A percentile compares a stretch with the other conserved stretches of the same genome.
phyloP scores from a whole-genome alignment of 2,113 vertebrate species.

The Riparia riparia region DNA sequence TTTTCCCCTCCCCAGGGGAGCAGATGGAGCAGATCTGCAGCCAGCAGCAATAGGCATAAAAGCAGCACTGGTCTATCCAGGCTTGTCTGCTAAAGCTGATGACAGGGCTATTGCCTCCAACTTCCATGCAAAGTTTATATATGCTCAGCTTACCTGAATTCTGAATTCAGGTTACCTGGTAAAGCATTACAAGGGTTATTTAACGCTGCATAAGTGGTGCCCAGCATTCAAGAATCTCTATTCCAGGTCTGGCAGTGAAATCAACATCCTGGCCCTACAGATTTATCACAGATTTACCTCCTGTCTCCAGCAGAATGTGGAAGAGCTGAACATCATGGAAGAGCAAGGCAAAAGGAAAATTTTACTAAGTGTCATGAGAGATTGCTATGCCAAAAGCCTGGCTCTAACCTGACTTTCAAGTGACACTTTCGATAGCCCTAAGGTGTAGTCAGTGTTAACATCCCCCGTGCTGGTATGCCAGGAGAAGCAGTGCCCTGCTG shows the following conservation, averaged over 20 bases:
- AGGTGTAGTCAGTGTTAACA: neutral
- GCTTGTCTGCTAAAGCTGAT: neutral
- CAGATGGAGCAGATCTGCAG: neutral
- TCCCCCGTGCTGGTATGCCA: neutral
- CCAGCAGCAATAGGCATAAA: neutral
- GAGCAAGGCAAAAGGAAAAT: neutral
- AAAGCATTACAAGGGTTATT: neutral
- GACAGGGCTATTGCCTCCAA: neutral
- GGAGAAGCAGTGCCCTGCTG: neutral
- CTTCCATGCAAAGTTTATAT: neutral
- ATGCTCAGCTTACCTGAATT: neutral
- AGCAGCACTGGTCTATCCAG: neutral
- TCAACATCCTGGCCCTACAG: neutral
- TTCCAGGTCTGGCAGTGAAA: neutral
- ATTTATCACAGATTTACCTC: neutral
- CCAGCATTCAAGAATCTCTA: neutral
- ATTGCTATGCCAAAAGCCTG: neutral
- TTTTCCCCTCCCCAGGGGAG: neutral
- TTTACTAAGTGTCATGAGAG: neutral
- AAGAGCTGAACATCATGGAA: neutral
- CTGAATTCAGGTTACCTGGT: neutral
- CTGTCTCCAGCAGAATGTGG: fast-evolving
- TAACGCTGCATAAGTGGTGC: neutral
- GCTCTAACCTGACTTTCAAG: neutral
- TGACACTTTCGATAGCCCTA: neutral